Evolutionary conservation across 1,140 invertebrate species (phyloP), one percentile per base, ranked within the genome.

Genomic region (Tachypleus tridentatus): DNA sequence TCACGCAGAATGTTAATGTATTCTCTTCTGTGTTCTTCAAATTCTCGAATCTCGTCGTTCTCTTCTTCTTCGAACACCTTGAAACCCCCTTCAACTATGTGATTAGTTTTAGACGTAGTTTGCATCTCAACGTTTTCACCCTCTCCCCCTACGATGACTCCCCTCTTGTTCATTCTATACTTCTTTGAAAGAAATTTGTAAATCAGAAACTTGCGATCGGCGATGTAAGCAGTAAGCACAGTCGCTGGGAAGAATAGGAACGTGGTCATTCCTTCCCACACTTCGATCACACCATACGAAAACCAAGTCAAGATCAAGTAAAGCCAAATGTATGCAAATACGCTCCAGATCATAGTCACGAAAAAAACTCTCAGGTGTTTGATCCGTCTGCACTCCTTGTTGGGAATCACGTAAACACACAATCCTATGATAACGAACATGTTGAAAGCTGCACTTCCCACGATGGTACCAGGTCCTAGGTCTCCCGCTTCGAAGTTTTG

Each of bases 391-490:
- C 65, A 63, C 57, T 68, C 67, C 48, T 54, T 54, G 7, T 54
- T 54, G 0, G 7, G 53, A n/a, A 7, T 54, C 53, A 54, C 63
- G 29, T 84, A 82, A 1, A 98, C 92, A 79, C 96, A 99, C 60
- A 98, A 83, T 9, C 92, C 88, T 64, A 97, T 98, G 73, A 99
- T 99, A 64, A 99, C 88, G 76, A 99, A 97, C 29, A 99, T 80
- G 76, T 99, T 99, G 77, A 97, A 99, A 10, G 97, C 96, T 4
- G 97, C 97, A 4, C 93, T 97, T n/a, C 97, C 96, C 6, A 98
- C 96, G 70, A 98, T 98, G 3, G 95, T 98, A 60, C 91, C 90
- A 0, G 95, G 95, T 7, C 96, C 96, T 10, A 99, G 79, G 67
- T 98, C 96, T 5, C 97, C 97, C 52, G 95, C 92, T 73, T 96